Percentiles rank a stretch among this genome's conserved stretches.
Evolutionary conservation across 2,888 invertebrate genomes (phyloP).

Genomic region (Chorisops tibialis): DNA sequence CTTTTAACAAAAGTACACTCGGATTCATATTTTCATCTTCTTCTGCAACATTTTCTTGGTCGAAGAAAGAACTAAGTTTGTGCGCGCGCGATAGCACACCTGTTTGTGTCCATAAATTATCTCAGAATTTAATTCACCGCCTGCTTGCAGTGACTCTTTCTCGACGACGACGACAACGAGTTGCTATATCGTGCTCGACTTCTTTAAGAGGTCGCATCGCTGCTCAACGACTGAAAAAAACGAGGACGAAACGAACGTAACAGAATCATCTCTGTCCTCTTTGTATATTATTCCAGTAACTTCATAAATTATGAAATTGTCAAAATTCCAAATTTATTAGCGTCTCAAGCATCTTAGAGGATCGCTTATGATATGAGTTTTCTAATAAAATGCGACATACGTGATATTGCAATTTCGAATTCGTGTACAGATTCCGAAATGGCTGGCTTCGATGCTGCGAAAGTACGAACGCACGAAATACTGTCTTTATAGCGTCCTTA

Average conservation of each 20-base stretch:
- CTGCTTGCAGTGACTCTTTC: constrained; percentile 30
- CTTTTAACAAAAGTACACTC: constrained; percentile 16
- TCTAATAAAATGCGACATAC: constrained; percentile 10
- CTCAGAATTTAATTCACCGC: constrained; percentile 41
- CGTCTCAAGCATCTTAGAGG: constrained; percentile 1
- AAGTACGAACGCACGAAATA: too few species aligned
- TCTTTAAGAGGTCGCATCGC: too few species aligned
- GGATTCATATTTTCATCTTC: constrained; percentile 12
- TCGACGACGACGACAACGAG: neutral
- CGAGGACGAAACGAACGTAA: too few species aligned
- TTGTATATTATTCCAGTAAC: constrained; percentile 9
- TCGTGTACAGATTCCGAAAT: too few species aligned
- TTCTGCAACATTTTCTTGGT: too few species aligned
- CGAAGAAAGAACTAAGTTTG: constrained; percentile 14
- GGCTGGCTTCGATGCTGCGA: too few species aligned
- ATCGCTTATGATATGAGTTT: constrained; percentile 3
- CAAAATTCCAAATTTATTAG: constrained; percentile 25
- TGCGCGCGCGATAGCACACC: constrained; percentile 39
- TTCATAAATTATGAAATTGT: constrained; percentile 28
- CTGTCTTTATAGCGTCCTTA: too few species aligned
- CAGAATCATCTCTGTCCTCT: too few species aligned
- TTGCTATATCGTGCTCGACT: too few species aligned
- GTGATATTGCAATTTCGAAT: constrained; percentile 12
- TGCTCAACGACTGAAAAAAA: too few species aligned
- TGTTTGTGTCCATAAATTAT: constrained; percentile 45